Evolutionary conservation across 2,797 vertebrate species (phyloP).

Genomic region (Sphenodon punctatus): DNA sequence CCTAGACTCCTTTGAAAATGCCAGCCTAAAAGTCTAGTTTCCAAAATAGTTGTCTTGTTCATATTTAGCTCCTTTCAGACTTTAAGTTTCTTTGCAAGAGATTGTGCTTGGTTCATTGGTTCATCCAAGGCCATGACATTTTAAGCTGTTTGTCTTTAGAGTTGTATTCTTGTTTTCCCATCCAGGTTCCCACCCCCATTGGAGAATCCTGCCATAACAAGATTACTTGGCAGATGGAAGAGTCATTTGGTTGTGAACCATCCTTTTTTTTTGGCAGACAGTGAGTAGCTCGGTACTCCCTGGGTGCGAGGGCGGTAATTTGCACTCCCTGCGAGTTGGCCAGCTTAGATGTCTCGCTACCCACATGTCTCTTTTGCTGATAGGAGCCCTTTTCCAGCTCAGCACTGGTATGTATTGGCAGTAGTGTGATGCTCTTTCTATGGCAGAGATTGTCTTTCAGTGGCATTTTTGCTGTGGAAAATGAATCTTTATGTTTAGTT

Average conservation of each 20-base stretch:
- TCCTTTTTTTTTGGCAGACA: conserved; percentile 73
- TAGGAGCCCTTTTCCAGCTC: conserved; percentile 65
- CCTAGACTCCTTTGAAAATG: too few species aligned
- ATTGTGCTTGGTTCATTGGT: conserved; percentile 34
- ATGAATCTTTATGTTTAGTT: conserved; percentile 5
- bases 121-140: conserved; percentile 58
- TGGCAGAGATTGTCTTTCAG: too few species aligned
- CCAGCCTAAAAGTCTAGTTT: neutral
- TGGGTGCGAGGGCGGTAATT: conserved; percentile 60
- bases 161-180: conserved; percentile 60
- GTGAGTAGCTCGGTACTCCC: conserved; percentile 63
- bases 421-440: too few species aligned
- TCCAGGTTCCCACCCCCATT: conserved; percentile 56
- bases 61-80: conserved; percentile 8
- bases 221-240: conserved; percentile 69
- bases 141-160: conserved; percentile 54
- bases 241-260: conserved; percentile 68
- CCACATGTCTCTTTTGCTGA: conserved; percentile 61
- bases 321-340: conserved; percentile 68
- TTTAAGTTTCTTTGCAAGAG: conserved; percentile 42
- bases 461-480: too few species aligned
- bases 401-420: conserved; percentile 33
- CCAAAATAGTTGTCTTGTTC: neutral
- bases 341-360: conserved; percentile 72
- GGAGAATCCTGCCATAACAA: conserved; percentile 62